Percentiles rank a stretch among this genome's conserved stretches.
Evolutionary conservation across 2,888 invertebrate genomes (phyloP).

Genomic region (Drosophila colorata): DNA sequence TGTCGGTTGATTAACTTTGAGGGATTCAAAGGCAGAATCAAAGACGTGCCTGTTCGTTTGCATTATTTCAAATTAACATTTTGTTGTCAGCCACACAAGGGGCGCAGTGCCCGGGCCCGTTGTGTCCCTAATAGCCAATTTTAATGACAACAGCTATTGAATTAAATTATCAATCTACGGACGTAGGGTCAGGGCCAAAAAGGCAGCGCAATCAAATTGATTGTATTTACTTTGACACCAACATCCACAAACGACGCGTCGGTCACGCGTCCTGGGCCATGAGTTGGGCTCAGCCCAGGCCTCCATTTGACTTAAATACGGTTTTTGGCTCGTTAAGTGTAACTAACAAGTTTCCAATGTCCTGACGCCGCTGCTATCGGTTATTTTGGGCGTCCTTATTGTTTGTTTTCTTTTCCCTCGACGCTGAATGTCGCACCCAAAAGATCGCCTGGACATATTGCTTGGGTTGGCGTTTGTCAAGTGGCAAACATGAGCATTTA

Average conservation of each 20-base stretch:
- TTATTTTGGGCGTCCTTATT: slow-evolving; percentile 49
- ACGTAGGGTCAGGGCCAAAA: slow-evolving; percentile 55
- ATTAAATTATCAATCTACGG: slow-evolving; percentile 78
- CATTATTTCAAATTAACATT: slow-evolving; percentile 57
- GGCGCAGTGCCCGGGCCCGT: not conserved
- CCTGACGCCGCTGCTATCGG: slow-evolving; percentile 20
- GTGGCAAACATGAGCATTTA: slow-evolving; percentile 9
- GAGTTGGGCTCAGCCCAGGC: slow-evolving; percentile 14
- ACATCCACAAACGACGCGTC: slow-evolving; percentile 34
- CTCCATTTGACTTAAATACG: slow-evolving; percentile 74
- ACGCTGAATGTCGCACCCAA: slow-evolving; percentile 21
- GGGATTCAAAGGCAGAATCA: not conserved
- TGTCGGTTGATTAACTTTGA: slow-evolving; percentile 11
- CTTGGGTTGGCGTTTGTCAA: slow-evolving; percentile 20
- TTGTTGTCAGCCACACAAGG: slow-evolving; percentile 24
- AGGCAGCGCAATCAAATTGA: slow-evolving; percentile 74
- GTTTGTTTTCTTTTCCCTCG: slow-evolving; percentile 34
- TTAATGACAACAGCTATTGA: slow-evolving; percentile 74
- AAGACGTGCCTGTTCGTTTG: slow-evolving; percentile 44
- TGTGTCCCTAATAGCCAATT: slow-evolving; percentile 47
- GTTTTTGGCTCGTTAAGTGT: slow-evolving; percentile 78
- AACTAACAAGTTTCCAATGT: slow-evolving; percentile 67
- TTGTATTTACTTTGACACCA: slow-evolving; percentile 79
- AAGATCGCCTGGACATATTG: slow-evolving; percentile 43
- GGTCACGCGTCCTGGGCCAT: slow-evolving; percentile 3